These are phyloP conservation scores for Ophioninae sp. DNA, from an alignment of 2,888 invertebrate species.

Conservation along the genomic window DNA sequence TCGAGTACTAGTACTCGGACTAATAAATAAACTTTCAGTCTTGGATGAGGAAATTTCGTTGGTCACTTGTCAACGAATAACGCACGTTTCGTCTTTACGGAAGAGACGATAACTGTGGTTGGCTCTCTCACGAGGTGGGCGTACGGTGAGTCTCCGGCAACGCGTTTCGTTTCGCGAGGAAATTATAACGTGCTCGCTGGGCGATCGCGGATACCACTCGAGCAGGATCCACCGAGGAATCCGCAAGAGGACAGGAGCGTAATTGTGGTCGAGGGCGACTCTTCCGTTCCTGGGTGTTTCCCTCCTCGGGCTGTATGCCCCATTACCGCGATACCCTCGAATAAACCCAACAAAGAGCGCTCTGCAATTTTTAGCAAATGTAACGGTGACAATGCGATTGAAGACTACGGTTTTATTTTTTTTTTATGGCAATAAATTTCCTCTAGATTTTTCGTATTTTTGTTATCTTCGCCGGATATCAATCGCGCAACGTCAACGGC, in stretches of 20 bases:
- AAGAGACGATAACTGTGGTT: slow-evolving; percentile 53
- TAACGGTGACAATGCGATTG: background rate
- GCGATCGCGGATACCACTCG: slow-evolving; percentile 52
- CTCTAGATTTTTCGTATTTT: no score
- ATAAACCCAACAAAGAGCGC: slow-evolving; percentile 27
- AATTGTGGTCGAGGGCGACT: slow-evolving; percentile 49
- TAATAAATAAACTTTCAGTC: background rate
- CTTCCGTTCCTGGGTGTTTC: slow-evolving; percentile 28
- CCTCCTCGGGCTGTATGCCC: background rate
- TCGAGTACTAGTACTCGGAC: no score
- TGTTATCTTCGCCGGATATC: no score
- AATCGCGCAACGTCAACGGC: no score
- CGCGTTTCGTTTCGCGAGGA: slow-evolving; percentile 62
- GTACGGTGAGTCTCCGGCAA: slow-evolving; percentile 27
- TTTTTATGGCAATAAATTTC: background rate
- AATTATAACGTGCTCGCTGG: slow-evolving; percentile 70
- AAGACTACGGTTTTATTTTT: background rate
- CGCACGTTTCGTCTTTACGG: no score
- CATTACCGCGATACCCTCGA: slow-evolving; percentile 28
- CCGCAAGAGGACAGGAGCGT: slow-evolving; percentile 25
- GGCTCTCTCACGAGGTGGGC: slow-evolving; percentile 35
- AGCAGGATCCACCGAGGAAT: background rate
- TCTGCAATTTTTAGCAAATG: slow-evolving; percentile 6
- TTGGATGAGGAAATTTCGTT: background rate
- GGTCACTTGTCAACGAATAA: background rate